phyloP scores from a whole-genome alignment of 2,113 vertebrate genomes.

The Cynoglossus semilaevis region DNA sequence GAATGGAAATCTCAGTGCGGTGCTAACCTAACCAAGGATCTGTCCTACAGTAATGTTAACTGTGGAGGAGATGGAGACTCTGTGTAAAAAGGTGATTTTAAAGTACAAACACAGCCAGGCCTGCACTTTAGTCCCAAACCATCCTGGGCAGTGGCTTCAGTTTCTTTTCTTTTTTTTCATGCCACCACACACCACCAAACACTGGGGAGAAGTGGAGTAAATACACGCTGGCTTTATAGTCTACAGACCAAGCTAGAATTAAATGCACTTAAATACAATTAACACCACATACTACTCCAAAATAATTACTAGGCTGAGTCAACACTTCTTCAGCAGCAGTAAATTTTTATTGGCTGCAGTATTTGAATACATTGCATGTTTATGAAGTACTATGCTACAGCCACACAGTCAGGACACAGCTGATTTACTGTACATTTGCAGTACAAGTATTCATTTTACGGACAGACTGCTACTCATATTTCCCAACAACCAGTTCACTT shows the following conservation, averaged over 20 bases:
- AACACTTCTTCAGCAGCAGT: background rate
- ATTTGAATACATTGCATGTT: background rate
- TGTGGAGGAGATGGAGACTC: background rate
- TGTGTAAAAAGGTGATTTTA: background rate
- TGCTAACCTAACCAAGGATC: background rate
- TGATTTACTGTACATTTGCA: too few relatives aligned
- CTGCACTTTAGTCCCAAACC: background rate
- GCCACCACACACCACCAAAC: background rate
- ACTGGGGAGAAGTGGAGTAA: background rate
- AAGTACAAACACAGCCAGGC: background rate
- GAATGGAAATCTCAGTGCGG: conserved; percentile 7
- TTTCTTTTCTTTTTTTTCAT: background rate
- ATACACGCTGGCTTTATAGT: background rate
- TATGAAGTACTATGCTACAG: background rate
- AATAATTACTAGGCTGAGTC: background rate
- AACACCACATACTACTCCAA: background rate
- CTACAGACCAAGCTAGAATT: background rate
- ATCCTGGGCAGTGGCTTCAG: background rate
- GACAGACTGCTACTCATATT: too few relatives aligned
- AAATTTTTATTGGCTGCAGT: background rate
- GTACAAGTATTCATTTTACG: too few relatives aligned
- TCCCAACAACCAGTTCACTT: too few relatives aligned
- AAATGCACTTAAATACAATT: background rate
- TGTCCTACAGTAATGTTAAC: background rate
- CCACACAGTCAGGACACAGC: too few relatives aligned